phyloP scores from a whole-genome alignment of 1,140 invertebrate species.

The Nylanderia fulva region DNA sequence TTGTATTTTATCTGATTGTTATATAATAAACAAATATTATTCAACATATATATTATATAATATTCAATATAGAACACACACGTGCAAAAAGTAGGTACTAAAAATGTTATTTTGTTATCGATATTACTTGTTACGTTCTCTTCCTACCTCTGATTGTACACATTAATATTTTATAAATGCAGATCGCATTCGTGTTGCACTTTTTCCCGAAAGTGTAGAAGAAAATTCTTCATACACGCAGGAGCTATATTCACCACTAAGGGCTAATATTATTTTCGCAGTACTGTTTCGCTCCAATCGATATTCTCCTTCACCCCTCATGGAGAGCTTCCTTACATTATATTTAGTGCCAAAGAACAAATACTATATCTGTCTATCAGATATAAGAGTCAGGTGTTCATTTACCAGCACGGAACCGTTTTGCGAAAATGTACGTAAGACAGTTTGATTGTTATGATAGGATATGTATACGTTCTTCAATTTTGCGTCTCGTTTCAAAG shows the following conservation, averaged over 20 bases:
- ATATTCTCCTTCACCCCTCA: neutral
- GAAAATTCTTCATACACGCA: neutral
- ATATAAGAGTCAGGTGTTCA: neutral
- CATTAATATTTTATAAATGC: too few species aligned
- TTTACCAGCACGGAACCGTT: neutral
- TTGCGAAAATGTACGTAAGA: neutral
- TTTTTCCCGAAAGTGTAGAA: neutral
- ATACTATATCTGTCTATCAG: neutral
- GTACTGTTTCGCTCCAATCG: neutral
- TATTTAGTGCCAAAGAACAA: slow-evolving; percentile 2
- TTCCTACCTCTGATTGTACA: neutral
- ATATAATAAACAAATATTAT: too few species aligned
- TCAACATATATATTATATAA: too few species aligned
- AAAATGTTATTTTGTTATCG: slow-evolving; percentile 11
- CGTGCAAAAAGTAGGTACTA: neutral
- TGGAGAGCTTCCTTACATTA: neutral
- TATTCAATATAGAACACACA: neutral
- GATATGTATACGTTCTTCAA: neutral
- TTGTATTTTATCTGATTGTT: too few species aligned
- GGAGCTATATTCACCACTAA: neutral
- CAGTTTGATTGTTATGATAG: neutral
- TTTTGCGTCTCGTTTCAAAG: neutral
- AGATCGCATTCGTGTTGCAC: too few species aligned
- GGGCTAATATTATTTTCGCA: neutral
- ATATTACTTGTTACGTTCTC: neutral